Evolutionary conservation across 2,888 invertebrate species (phyloP), one percentile per base, ranked within the genome.

Genomic region (Dicycla oo): DNA sequence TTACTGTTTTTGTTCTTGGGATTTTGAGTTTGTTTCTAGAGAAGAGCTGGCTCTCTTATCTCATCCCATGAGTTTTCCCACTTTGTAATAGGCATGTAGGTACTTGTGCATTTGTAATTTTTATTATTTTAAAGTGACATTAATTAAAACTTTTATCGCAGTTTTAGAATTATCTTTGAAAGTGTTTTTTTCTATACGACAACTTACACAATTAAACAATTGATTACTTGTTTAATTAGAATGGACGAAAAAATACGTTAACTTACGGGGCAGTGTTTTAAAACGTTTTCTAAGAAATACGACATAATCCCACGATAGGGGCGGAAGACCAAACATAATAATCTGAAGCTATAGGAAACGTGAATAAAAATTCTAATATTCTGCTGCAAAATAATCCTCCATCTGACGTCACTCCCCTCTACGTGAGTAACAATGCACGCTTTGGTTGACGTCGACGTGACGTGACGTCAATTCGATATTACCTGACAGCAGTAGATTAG

Each of bases 1-100:
- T 81, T 63, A 69, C 65, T 65, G 62, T 67, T 79, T 80, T 71
- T 58, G 62, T 80, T 75, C 75, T 66, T 70, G 26, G 75, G 80
- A 69, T 70, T 15, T 61, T 47, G 65, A 65, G 54, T 51, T 75
- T 47, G 64, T 65, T 54, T 40, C 13, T 23, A 43, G 47, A 20
- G 15, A 53, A 30, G 40, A 40, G 2, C 10, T 38, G 26, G n/a
- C 47, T 45, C 23, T 38, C 26, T 61, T 51, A 23, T 56, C 23
- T 71, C 15, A n/a, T 30, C 13, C 20, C 1, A 23, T n/a, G 20
- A 64, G 20, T 49, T 18, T 51, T 23, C 1, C 1, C 38, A 40
- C 20, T 45, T 30, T 26, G 30, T 4, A 15, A 40, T 5, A 47
- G 5, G n/a, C n/a, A 30, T 30, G 4, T 2, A 3, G 1, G n/a